Conservation (phyloP, 2,113 vertebrate genomes). For the Phodopus roborovskii region DNA sequence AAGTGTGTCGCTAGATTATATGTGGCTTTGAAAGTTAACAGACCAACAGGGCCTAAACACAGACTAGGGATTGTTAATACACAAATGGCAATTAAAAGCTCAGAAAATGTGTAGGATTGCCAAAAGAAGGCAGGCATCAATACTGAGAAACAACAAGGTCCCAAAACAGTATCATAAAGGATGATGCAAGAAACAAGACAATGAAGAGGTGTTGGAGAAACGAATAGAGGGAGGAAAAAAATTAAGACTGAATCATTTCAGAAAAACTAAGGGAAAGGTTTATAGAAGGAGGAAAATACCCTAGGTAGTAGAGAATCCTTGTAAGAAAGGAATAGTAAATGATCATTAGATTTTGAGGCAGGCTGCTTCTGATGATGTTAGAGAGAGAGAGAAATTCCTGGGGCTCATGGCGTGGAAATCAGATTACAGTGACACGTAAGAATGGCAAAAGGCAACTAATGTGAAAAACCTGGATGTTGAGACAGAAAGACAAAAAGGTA, state of each 20-base stretch:
- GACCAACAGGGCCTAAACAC: background rate
- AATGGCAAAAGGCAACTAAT: background rate
- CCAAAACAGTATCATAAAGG: background rate
- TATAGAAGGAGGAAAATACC: background rate
- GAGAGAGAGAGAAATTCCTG: conserved; percentile 10
- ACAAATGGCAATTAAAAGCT: background rate
- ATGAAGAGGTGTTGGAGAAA: background rate
- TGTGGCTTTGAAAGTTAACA: background rate
- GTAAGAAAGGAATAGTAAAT: background rate
- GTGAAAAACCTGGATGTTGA: background rate
- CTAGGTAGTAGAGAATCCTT: background rate
- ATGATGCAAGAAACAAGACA: background rate
- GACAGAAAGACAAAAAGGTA: background rate
- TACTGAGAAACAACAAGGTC: conserved; percentile 5
- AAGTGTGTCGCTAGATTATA: background rate
- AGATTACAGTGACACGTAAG: background rate
- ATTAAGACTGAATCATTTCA: background rate
- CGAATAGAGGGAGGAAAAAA: background rate
- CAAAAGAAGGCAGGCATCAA: background rate
- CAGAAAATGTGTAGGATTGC: background rate
- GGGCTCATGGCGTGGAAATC: background rate
- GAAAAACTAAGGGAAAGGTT: background rate
- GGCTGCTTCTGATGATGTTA: background rate
- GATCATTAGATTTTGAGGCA: background rate
- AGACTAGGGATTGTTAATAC: background rate